phyloP scores from a whole-genome alignment of 2,888 invertebrate genomes.

The Cerastoderma edule region DNA sequence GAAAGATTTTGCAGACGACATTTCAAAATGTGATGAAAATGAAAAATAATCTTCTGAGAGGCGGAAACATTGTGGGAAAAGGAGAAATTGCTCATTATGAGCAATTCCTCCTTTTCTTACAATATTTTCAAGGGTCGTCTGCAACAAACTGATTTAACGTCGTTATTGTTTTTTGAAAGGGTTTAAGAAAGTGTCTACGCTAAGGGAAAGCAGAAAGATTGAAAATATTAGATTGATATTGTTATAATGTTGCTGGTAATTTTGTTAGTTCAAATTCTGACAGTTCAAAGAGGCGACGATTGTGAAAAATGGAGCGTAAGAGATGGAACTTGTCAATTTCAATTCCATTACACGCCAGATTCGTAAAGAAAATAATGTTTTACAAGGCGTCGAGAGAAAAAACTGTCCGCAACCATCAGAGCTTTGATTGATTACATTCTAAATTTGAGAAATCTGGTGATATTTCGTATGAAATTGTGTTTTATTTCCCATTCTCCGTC shows the following conservation, averaged over 20 bases:
- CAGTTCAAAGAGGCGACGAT: conserved; percentile 10
- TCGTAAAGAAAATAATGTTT: conserved; percentile 20
- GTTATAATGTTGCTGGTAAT: conserved; percentile 15
- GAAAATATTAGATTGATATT: neutral
- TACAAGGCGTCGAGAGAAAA: neutral
- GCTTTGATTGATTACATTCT: conserved; percentile 18
- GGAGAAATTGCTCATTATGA: conserved; percentile 10
- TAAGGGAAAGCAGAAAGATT: no score
- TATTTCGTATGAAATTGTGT: conserved; percentile 24
- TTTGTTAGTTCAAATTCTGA: conserved; percentile 22
- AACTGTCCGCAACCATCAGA: conserved; percentile 5
- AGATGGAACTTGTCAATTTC: conserved; percentile 25
- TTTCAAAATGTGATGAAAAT: no score
- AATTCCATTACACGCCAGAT: conserved; percentile 14
- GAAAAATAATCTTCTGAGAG: no score
- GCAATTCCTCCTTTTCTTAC: neutral
- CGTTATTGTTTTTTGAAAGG: no score
- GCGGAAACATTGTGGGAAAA: conserved; percentile 6
- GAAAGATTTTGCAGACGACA: no score
- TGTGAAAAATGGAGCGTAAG: conserved; percentile 12
- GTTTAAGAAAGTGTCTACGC: no score
- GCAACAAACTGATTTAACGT: no score
- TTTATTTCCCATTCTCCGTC: conserved; percentile 24
- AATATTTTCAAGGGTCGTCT: neutral
- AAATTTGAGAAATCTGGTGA: conserved; percentile 24